Percentiles rank a stretch among this genome's conserved stretches.
These are phyloP conservation scores for Phalloptychus januarius DNA, from an alignment of 2,797 vertebrate species.

Conservation along the genomic window DNA sequence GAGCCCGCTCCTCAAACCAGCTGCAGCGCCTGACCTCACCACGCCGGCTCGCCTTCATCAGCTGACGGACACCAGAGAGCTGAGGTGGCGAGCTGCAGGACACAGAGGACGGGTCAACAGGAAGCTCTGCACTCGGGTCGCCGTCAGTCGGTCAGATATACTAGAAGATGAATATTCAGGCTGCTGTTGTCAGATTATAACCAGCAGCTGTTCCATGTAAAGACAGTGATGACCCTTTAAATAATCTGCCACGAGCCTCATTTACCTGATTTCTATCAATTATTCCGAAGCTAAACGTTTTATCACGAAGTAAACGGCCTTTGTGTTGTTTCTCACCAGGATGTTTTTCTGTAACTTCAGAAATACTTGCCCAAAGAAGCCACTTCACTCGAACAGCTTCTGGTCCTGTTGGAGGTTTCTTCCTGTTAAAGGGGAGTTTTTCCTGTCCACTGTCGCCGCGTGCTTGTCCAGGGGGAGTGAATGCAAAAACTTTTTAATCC, in stretches of 20 bases:
- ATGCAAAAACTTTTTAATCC: too few relatives aligned
- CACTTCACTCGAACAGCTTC: too few relatives aligned
- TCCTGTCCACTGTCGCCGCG: too few relatives aligned
- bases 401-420: too few relatives aligned
- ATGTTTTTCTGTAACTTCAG: not conserved
- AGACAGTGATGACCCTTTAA: not conserved
- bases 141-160: too few relatives aligned
- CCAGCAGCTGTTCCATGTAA: not conserved
- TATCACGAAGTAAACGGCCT: not conserved
- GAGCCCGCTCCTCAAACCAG: not conserved
- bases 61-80: slow-evolving; percentile 37
- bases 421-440: too few relatives aligned
- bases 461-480: too few relatives aligned
- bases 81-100: slow-evolving; percentile 63
- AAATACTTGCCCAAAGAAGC: too few relatives aligned
- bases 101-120: not conserved
- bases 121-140: too few relatives aligned
- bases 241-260: not conserved
- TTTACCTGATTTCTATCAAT: not conserved
- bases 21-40: slow-evolving; percentile 15
- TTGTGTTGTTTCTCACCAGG: not conserved
- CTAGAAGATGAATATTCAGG: not conserved
- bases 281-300: not conserved
- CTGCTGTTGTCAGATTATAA: not conserved
- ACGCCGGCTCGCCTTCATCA: slow-evolving; percentile 40